Evolutionary conservation across 2,888 invertebrate species (phyloP), one percentile per base, ranked within the genome.

Genomic region (Drosophila mettleri): DNA sequence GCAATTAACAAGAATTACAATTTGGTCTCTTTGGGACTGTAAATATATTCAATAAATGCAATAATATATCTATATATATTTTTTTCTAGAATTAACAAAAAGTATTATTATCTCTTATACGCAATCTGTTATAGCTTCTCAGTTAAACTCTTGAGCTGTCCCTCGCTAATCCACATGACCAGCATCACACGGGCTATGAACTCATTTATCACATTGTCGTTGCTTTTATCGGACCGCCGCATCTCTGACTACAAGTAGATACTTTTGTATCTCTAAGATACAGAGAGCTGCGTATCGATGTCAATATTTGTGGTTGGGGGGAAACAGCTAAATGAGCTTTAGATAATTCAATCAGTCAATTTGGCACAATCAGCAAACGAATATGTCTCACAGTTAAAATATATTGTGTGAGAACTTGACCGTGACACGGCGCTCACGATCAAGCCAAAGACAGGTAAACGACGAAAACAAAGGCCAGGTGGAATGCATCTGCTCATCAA

Each of bases 141-240:
- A n/a, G n/a, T n/a, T n/a, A n/a, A 62, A 59, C 43, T 20, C 9
- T 43, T 20, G 6, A 22, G 22, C 9, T 24, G 14, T 8, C 49
- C 31, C 74, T 74, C 51, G 49, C 27, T 36, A 14, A 33, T 55
- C 29, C 38, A 55, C 55, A 59, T 66, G 74, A 39, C 41, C 53
- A 58, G 29, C 38, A 52, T 49, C 31, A 39, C 7, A 36, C 29
- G 20, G 12, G 41, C 39, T 41, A 10, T 34, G 38, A 70, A 46
- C 20, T 31, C 66, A 60, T 77, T 77, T 62, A 55, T 77, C 61
- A 59, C 51, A 39, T 55, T 62, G 46, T 72, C 46, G 52, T 16
- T 62, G 39, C 48, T 55, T 58, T 48, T 41, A 66, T 77, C 59
- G 54, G 48, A 48, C 14, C 45, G 49, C 55, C 36, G 34, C 55